Evolutionary conservation across 2,797 vertebrate species (phyloP).

Genomic region (Loris lydekkerianus): DNA sequence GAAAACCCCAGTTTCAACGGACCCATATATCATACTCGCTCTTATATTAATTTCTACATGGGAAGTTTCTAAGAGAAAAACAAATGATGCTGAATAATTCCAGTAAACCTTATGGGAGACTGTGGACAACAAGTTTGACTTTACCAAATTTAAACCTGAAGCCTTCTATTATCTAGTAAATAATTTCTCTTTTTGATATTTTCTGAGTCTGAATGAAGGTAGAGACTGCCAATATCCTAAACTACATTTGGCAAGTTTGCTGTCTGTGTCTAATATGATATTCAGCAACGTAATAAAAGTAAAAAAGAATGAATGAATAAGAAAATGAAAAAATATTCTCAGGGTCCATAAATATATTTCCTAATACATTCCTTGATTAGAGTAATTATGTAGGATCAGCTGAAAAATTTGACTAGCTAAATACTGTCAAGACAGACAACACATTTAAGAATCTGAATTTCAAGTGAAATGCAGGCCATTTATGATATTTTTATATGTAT

Average conservation of each 20-base stretch:
- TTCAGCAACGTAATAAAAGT: not conserved
- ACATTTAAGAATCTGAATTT: constrained; percentile 61
- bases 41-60: constrained; percentile 47
- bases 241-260: constrained; percentile 36
- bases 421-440: constrained; percentile 41
- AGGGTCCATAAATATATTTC: constrained; percentile 58
- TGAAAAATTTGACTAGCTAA: constrained; percentile 63
- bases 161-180: constrained; percentile 15
- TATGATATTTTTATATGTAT: constrained; percentile 50
- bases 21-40: not conserved
- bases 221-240: constrained; percentile 32
- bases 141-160: constrained; percentile 71
- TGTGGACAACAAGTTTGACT: not conserved
- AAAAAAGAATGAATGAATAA: constrained; percentile 72
- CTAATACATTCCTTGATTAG: not conserved
- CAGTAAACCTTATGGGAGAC: not conserved
- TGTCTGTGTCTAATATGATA: constrained; percentile 58
- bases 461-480: constrained; percentile 60
- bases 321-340: constrained; percentile 64
- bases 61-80: constrained; percentile 50
- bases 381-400: not conserved
- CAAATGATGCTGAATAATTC: not conserved
- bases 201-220: constrained; percentile 50
- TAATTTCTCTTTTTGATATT: constrained; percentile 62
- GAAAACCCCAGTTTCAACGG: constrained; percentile 46